phyloP scores from a whole-genome alignment of 2,113 vertebrate species.

The Tetraodon nigroviridis region DNA sequence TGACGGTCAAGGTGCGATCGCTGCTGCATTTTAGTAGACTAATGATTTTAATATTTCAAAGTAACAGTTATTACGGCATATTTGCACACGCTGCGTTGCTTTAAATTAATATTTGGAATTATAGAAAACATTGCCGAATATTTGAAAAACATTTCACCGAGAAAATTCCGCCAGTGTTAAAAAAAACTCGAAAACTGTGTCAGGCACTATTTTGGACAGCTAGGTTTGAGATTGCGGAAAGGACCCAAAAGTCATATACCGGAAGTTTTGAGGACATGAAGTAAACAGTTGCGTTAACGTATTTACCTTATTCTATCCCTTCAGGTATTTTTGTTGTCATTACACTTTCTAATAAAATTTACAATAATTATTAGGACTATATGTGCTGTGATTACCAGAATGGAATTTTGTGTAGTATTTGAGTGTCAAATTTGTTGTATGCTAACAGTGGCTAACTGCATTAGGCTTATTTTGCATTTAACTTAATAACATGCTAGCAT shows the following conservation, averaged over 20 bases:
- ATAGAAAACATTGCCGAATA: fast-evolving
- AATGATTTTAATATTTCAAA: not conserved
- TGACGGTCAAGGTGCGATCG: slow-evolving; percentile 7
- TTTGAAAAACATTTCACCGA: fast-evolving
- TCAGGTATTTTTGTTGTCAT: slow-evolving; percentile 44
- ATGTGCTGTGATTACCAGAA: not conserved
- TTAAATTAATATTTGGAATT: fast-evolving
- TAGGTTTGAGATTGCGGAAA: not conserved
- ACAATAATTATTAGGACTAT: fast-evolving
- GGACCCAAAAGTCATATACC: slow-evolving; percentile 58
- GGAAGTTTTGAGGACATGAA: slow-evolving; percentile 50
- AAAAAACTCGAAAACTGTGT: not conserved
- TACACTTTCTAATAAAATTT: not conserved
- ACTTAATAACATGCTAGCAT: not conserved
- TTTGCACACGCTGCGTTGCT: not conserved
- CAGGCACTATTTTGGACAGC: slow-evolving; percentile 45
- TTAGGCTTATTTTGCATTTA: not conserved
- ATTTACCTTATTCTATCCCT: slow-evolving; percentile 10
- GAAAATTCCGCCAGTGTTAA: not conserved
- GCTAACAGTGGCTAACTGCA: slow-evolving; percentile 30
- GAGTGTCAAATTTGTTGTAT: not conserved
- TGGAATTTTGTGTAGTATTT: not conserved
- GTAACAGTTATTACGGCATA: not conserved
- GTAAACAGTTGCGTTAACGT: slow-evolving; percentile 51
- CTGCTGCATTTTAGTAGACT: slow-evolving; percentile 15